Base-by-base conservation (phyloP, 2,888 invertebrate species). In the Ametastegia equiseti region DNA sequence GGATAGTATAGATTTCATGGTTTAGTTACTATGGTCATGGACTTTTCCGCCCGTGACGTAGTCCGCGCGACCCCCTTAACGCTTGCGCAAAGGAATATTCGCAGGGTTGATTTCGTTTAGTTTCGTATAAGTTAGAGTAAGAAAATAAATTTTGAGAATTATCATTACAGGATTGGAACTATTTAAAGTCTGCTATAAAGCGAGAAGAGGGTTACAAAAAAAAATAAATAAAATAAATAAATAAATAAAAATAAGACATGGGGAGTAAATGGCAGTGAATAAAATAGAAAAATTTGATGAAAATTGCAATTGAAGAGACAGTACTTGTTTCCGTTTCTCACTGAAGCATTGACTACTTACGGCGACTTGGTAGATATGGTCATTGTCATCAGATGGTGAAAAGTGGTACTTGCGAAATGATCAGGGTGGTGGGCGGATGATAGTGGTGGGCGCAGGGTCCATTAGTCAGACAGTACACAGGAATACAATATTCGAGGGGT, bases 21-120 rank as follows among this genome's bases (percentile, higher is more conserved):
- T 15, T 4, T 65, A 36, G 39, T 19, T 39, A 67, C 36, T 60
- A 30, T 67, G 65, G 65, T 67, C 65, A 67, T 67, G 65, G 65
- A 67, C 65, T 67, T 67, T 67, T 67, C 65, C 65, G 65, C 39
- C 19, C 65, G 65, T 39, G 65, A 67, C 65, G 65, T n/a, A n/a
- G n/a, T 67, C 65, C 23, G 65, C 39, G 65, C 36, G 2, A 19
- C 65, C 39, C 36, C 57, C 27, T 4, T 47, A 60, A 60, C 60
- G 60, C 60, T 7, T 60, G 60, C 60, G 60, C 60, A 60, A 67
- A 67, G 65, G 33, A 39, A 3, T 23, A 54, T 54, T 19, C 1
- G 23, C 23, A 23, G 9, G 23, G 19, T 7, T 9, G 19, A 19
- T 13, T 67, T 1, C 27, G 30, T 60, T 60, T 15, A 13, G 30